Evolutionary conservation across 2,113 vertebrate species (phyloP).

Genomic region (Ceuthmochares aereus): DNA sequence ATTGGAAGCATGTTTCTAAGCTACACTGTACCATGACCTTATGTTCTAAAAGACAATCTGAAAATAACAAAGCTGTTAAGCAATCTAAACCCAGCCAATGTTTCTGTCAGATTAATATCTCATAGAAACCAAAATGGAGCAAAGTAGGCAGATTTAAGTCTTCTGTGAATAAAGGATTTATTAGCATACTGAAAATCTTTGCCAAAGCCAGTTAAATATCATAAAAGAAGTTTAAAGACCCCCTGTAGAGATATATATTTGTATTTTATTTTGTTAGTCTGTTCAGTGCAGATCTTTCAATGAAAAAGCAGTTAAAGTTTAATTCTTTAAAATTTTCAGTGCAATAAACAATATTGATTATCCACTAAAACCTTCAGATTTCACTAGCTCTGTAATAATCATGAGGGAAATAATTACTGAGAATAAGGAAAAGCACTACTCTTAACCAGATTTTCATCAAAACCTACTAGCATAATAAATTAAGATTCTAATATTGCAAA

Average conservation of each 20-base stretch:
- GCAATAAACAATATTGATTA: conserved; percentile 72
- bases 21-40: conserved; percentile 34
- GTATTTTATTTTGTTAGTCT: conserved; percentile 71
- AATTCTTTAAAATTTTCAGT: conserved; percentile 70
- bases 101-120: conserved; percentile 68
- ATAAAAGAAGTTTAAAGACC: conserved; percentile 57
- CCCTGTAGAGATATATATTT: conserved; percentile 56
- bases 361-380: conserved; percentile 67
- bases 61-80: conserved; percentile 68
- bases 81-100: conserved; percentile 45
- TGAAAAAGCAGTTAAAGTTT: conserved; percentile 66
- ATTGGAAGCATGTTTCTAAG: conserved; percentile 43
- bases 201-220: conserved; percentile 72
- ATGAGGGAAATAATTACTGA: conserved; percentile 58
- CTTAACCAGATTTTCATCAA: conserved; percentile 41
- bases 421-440: not conserved
- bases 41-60: conserved; percentile 61
- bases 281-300: conserved; percentile 38
- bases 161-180: conserved; percentile 73
- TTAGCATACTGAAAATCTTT: conserved; percentile 60
- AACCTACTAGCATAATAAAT: conserved; percentile 25
- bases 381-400: conserved; percentile 56
- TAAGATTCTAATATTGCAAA: conserved; percentile 19
- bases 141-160: conserved; percentile 70
- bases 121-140: conserved; percentile 65